Evolutionary conservation across 1,140 invertebrate species (phyloP), one percentile per base, ranked within the genome.

Genomic region (Harlomillsia oculata): DNA sequence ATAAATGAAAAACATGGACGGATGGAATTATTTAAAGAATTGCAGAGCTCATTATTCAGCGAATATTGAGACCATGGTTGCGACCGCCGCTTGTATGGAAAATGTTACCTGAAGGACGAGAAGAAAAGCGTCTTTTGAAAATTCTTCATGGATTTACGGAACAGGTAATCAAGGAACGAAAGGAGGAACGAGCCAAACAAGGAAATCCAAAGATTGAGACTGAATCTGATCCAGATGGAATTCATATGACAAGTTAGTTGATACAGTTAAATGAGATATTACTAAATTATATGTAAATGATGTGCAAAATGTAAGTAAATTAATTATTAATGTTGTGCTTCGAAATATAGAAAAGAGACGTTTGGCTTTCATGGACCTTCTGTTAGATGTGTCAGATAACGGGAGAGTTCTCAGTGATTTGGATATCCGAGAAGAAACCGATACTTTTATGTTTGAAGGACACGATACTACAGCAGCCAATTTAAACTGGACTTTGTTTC

Each of bases 111-210:
- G 78, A 81, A 65, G 83, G 84, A 26, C 84, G 83, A 66, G 76
- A 83, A 57, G 85, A 90, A 68, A 79, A 82, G 2, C 78, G 78
- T 52, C 77, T 84, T 45, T 72, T 95, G 5, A 77, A 83, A 40
- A 79, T 86, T 63, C 85, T 97, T 54, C 89, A 96, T 67, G 82
- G 81, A 11, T 80, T 96, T 45, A 94, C 90, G 13, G 84, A 84
- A 65, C 83, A 76, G 56, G 80, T 85, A 36, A 56, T 34, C 23
- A 29, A 13, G 2, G 18, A 46, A 9, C 25, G 29, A 36, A 36
- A 36, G 29, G n/a, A n/a, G n/a, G n/a, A n/a, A n/a, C n/a, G n/a
- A n/a, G n/a, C n/a, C n/a, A n/a, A n/a, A n/a, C n/a, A n/a, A n/a
- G n/a, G n/a, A n/a, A n/a, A n/a, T n/a, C n/a, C n/a, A n/a, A n/a